Evolutionary conservation across 2,797 vertebrate species (phyloP).

Genomic region (Salmo trutta): DNA sequence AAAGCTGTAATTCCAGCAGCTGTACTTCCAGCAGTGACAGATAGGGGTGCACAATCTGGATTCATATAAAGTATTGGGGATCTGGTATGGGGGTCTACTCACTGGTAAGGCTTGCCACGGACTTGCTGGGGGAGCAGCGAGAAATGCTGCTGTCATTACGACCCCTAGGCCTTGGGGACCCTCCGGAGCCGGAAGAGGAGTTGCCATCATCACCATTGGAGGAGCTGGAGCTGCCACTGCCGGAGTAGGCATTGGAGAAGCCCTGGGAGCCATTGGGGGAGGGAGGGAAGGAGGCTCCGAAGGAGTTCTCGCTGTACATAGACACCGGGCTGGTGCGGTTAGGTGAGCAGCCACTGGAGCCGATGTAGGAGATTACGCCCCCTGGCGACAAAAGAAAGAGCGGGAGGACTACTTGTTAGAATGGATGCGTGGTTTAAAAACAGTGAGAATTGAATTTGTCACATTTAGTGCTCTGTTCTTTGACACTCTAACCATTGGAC

Average conservation of each 20-base stretch:
- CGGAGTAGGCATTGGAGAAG: constrained; percentile 63
- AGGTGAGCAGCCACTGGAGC: constrained; percentile 80
- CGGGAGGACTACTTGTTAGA: not conserved
- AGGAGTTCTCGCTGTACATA: constrained; percentile 84
- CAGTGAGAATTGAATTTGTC: not conserved
- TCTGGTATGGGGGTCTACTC: constrained; percentile 52
- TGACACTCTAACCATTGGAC: not conserved
- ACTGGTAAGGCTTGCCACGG: constrained; percentile 81
- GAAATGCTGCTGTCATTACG: constrained; percentile 73
- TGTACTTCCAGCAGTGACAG: not conserved
- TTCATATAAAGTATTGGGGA: not conserved
- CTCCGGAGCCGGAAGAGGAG: constrained; percentile 67
- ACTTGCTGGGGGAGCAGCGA: constrained; percentile 81
- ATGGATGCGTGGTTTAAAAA: not conserved
- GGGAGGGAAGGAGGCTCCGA: constrained; percentile 74
- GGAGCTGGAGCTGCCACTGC: constrained; percentile 47
- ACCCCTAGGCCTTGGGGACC: constrained; percentile 73
- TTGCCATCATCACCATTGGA: not conserved
- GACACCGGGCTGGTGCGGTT: constrained; percentile 82
- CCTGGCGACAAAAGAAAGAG: constrained; percentile 58
- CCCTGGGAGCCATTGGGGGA: constrained; percentile 83
- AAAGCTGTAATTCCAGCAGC: not conserved
- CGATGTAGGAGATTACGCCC: constrained; percentile 87
- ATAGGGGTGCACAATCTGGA: not conserved
- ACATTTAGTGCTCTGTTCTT: not conserved